Conservation (phyloP, 2,797 vertebrate genomes). For the Decapterus maruadsi region DNA sequence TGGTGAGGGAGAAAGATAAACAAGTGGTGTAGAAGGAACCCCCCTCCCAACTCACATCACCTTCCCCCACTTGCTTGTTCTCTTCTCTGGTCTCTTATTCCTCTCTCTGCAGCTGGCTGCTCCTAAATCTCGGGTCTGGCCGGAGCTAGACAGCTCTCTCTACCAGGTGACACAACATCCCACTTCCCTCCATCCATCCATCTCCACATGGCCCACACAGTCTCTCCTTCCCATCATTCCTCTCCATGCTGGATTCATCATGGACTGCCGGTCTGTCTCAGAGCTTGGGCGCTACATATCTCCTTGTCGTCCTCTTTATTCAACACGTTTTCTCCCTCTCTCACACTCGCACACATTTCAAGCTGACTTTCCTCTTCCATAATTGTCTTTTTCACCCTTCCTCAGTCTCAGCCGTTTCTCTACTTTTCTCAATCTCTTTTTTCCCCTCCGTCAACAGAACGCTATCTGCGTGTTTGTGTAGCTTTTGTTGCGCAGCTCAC, state of each 20-base stretch:
- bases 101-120: slow-evolving; percentile 65
- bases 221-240: slow-evolving; percentile 55
- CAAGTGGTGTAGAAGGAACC: slow-evolving; percentile 15
- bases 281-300: slow-evolving; percentile 37
- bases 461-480: slow-evolving; percentile 61
- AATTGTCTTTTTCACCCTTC: slow-evolving; percentile 60
- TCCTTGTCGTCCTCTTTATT: slow-evolving; percentile 56
- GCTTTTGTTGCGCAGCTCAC: slow-evolving; percentile 71
- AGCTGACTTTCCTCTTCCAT: slow-evolving; percentile 49
- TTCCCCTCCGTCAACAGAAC: slow-evolving; percentile 67
- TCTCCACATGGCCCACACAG: slow-evolving; percentile 52
- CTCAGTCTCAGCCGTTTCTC: slow-evolving; percentile 53
- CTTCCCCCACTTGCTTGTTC: not conserved
- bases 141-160: slow-evolving; percentile 68
- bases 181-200: slow-evolving; percentile 65
- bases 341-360: slow-evolving; percentile 13
- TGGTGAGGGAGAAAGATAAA: slow-evolving; percentile 42
- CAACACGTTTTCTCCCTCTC: slow-evolving; percentile 40
- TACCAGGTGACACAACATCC: slow-evolving; percentile 71
- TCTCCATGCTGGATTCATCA: slow-evolving; percentile 51
- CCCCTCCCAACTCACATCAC: too few species aligned
- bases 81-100: slow-evolving; percentile 51
- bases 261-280: slow-evolving; percentile 36
- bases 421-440: slow-evolving; percentile 61
- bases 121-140: slow-evolving; percentile 68